These are phyloP conservation scores for Spinibarbus caldwelli DNA, from an alignment of 2,797 vertebrate species.

Conservation along the genomic window DNA sequence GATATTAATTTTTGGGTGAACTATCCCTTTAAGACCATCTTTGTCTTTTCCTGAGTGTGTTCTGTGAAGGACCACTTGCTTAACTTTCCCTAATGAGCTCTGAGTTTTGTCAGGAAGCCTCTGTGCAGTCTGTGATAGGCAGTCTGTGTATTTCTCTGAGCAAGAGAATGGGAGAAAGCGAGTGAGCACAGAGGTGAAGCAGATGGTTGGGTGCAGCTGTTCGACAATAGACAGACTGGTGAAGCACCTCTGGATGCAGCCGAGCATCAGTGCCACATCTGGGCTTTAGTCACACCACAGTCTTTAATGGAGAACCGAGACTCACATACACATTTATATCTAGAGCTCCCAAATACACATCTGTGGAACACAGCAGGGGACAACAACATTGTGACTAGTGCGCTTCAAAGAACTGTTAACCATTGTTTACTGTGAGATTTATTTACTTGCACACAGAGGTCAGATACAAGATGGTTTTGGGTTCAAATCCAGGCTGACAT, in stretches of 20 bases:
- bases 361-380: not conserved
- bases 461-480: not conserved
- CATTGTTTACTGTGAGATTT: not conserved
- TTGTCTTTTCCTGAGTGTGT: conserved; percentile 23
- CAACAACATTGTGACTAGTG: not conserved
- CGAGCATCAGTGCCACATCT: conserved; percentile 61
- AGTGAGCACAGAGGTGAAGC: conserved; percentile 65
- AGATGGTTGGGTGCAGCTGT: conserved; percentile 84
- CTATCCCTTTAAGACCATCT: conserved; percentile 10
- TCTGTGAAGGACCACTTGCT: conserved; percentile 39
- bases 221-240: conserved; percentile 72
- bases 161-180: conserved; percentile 27
- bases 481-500: conserved; percentile 3
- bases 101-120: conserved; percentile 27
- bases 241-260: conserved; percentile 60
- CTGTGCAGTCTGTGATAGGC: conserved; percentile 30
- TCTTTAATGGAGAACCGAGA: conserved; percentile 34
- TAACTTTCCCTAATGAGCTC: conserved; percentile 41
- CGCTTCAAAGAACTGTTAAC: not conserved
- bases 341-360: conserved; percentile 29
- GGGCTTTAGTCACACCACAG: conserved; percentile 56
- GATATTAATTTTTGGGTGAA: not conserved
- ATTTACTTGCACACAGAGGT: not conserved
- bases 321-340: conserved; percentile 2
- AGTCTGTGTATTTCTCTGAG: conserved; percentile 21